These are phyloP conservation scores for Drosophila incognita DNA, from an alignment of 2,888 invertebrate species.

Conservation along the genomic window DNA sequence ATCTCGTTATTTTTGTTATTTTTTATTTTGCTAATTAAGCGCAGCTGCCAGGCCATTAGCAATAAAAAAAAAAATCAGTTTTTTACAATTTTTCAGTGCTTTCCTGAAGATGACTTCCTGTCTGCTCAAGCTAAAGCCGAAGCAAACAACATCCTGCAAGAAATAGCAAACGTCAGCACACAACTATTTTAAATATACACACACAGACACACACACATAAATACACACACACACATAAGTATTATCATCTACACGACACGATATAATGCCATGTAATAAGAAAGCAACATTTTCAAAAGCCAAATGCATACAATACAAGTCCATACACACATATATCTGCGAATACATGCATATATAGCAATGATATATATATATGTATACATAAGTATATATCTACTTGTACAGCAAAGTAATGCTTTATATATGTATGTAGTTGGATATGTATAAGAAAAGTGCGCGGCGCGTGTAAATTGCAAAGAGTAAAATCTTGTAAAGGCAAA, in stretches of 20 bases:
- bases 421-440: neutral
- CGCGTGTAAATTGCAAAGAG: constrained; percentile 82
- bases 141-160: constrained; percentile 56
- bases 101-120: constrained; percentile 39
- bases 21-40: constrained; percentile 43
- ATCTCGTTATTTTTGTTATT: neutral
- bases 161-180: constrained; percentile 47
- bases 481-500: constrained; percentile 81
- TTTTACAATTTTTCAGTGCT: constrained; percentile 12
- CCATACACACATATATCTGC: constrained; percentile 19
- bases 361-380: neutral
- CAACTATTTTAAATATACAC: constrained; percentile 35
- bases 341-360: constrained; percentile 13
- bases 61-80: constrained; percentile 37
- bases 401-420: neutral
- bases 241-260: constrained; percentile 36
- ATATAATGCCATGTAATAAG: constrained; percentile 79
- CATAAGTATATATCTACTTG: neutral
- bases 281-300: constrained; percentile 79
- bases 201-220: neutral
- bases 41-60: constrained; percentile 19
- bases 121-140: constrained; percentile 13
- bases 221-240: neutral
- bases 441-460: constrained; percentile 54
- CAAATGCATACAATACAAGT: constrained; percentile 67